Evolutionary conservation across 1,140 invertebrate species (phyloP), one percentile per base, ranked within the genome.

Genomic region (Drusus annulatus): DNA sequence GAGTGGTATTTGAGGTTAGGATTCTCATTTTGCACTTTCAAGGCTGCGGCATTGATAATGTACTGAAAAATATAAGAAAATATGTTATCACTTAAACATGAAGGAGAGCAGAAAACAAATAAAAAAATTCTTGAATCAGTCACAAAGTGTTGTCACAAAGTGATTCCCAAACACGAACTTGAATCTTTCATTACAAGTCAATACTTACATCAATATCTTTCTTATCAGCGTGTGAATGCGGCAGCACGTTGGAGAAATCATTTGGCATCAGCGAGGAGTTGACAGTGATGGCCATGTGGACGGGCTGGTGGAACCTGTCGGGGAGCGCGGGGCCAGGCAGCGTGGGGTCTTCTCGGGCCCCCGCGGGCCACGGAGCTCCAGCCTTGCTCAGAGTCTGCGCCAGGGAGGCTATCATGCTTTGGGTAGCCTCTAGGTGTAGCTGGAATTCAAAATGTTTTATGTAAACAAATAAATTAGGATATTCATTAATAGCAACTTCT

Each of bases 231-330:
- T 77, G 54, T 23, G 45, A 60, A 51, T 94, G 88, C 60, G 90
- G 85, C 60, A 89, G 88, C 1, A 94, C 84, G 63, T 91, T 93
- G 52, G 89, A 88, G 84, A 93, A 93, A 84, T 95, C 94, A 85
- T 93, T 92, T 6, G 93, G 91, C 84, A 95, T 90, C 86, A 94
- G 96, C 19, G 94, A 91, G 86, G 97, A 94, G n/a, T 94, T 94
- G 56, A 89, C 89, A 85, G 97, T 97, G 85, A 98, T 96, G 85
- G 95, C 94, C 23, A 94, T 92, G 95, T 96, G 98, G 25, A 92
- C 92, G 21, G 96, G 90, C 74, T 98, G 91, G 89, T 98, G 96
- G 90, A 97, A 98, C 78, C 97, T 92, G 82, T 92, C 93, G 19
- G 90, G 89, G 7, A 95, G 93, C 79, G 91, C 92, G 80, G 92